phyloP scores from a whole-genome alignment of 1,140 invertebrate genomes.

The Harlomillsia oculata region DNA sequence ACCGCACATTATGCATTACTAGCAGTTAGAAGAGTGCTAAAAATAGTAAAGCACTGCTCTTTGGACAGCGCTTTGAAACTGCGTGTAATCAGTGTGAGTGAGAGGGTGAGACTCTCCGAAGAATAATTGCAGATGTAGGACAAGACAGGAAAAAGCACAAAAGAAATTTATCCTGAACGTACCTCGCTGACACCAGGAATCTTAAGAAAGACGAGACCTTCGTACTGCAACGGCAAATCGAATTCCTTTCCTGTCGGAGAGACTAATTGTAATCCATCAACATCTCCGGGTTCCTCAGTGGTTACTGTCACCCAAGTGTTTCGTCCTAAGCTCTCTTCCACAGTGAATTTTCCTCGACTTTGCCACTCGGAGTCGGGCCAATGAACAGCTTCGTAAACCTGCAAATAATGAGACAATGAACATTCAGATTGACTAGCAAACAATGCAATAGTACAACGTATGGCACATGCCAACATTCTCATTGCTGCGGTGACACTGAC shows the following conservation, averaged over 20 bases:
- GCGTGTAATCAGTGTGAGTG: no score
- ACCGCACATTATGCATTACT: no score
- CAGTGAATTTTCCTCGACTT: slow-evolving; percentile 33
- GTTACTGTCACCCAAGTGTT: slow-evolving; percentile 37
- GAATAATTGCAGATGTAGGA: no score
- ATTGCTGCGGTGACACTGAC: no score
- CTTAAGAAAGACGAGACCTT: slow-evolving; percentile 30
- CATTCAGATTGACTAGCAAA: no score
- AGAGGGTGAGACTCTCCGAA: neutral
- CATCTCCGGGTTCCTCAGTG: slow-evolving; percentile 35
- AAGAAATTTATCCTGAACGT: neutral
- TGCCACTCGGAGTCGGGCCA: slow-evolving; percentile 31
- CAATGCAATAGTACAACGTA: no score
- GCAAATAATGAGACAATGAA: no score
- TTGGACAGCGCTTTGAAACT: neutral
- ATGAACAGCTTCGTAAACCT: slow-evolving; percentile 34
- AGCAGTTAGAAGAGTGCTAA: no score
- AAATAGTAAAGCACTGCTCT: neutral
- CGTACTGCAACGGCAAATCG: slow-evolving; percentile 35
- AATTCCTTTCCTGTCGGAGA: slow-evolving; percentile 36
- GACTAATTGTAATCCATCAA: slow-evolving; percentile 37
- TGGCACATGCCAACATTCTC: no score
- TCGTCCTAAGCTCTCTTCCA: slow-evolving; percentile 35
- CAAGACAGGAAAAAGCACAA: no score
- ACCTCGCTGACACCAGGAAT: slow-evolving; percentile 33